Base-by-base conservation (phyloP, 2,888 invertebrate genomes). In the Idaea aversata region DNA sequence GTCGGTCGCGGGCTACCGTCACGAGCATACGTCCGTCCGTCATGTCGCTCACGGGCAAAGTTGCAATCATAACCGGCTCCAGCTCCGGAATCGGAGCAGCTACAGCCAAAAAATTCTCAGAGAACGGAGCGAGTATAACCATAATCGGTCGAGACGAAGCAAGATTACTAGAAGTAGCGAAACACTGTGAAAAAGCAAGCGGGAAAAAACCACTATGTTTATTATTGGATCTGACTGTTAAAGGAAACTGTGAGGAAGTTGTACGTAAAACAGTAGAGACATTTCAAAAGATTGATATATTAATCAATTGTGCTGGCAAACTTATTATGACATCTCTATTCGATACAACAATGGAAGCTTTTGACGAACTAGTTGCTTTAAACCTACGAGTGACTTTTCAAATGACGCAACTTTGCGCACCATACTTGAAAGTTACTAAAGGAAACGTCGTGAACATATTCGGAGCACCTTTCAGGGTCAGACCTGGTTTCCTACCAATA, bases 11-110 rank as follows among this genome's bases (percentile, higher is more conserved):
- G 5, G 38, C 6, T 10, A 13, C 16, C 38, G n/a, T 36, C 61
- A 57, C 34, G 62, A 34, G 34, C 62, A 34, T 57, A n/a, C 15
- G 61, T 59, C 2, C 15, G 61, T 59, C 2, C 10, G 16, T 61
- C 16, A 83, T 88, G 81, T 82, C 86, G 73, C 80, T 87, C 68
- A 79, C 78, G 38, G 83, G 84, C 15, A 86, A 86, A 78, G 82
- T 85, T 5, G 85, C 81, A 10, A 81, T 88, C 47, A 81, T 88
- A 6, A 88, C 88, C 15, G 88, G 88, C 3, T 83, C 85, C 5
- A 88, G 88, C 72, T 87, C 87, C 15, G 88, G 88, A 0, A 88
- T 87, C 7, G 88, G 88, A 3, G 88, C 88, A 0, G 84, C 86
- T 0, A 80, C 86, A 3, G 88, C 88, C 5, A 85, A 83, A 68